Base-by-base conservation (phyloP, 1,140 invertebrate species). In the Ceratitis capitata region DNA sequence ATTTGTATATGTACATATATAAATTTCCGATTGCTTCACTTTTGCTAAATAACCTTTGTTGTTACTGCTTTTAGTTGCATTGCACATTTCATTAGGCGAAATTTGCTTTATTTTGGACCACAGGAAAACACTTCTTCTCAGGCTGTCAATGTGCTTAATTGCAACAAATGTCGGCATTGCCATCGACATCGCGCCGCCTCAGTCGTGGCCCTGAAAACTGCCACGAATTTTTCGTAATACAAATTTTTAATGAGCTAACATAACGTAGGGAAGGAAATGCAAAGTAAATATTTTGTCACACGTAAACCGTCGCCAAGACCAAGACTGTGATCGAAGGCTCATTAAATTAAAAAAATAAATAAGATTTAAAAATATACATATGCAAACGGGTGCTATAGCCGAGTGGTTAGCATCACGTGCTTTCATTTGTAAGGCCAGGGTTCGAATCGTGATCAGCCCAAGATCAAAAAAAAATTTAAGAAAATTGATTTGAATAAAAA, bases 131-230 rank as follows among this genome's bases (percentile, higher is more conserved):
- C n/a, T 26, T 61, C 53, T 56, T 56, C 56, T 61, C 56, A 61
- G 56, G 56, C 56, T 61, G 56, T 61, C 56, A 61, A 61, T 61
- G 56, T 12, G n/a, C n/a, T 61, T 61, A 61, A 61, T 61, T 61
- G 56, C 56, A 61, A 61, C 56, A 61, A 61, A 61, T 61, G 56
- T 61, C 56, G n/a, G n/a, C n/a, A n/a, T n/a, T n/a, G n/a, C n/a
- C n/a, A n/a, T n/a, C n/a, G n/a, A n/a, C n/a, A n/a, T n/a, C n/a
- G n/a, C n/a, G n/a, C n/a, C n/a, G 56, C 56, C 56, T 7, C 5
- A 61, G 56, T 61, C 56, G 23, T 61, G 56, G 56, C 56, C 56
- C 5, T 61, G 56, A 61, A 61, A 5, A 26, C 10, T 29, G 56
- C 56, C 56, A 61, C 56, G 56, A 61, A 61, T 61, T 61, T 61